Evolutionary conservation across 2,888 invertebrate genomes (phyloP).

Genomic region (Brenthis ino): DNA sequence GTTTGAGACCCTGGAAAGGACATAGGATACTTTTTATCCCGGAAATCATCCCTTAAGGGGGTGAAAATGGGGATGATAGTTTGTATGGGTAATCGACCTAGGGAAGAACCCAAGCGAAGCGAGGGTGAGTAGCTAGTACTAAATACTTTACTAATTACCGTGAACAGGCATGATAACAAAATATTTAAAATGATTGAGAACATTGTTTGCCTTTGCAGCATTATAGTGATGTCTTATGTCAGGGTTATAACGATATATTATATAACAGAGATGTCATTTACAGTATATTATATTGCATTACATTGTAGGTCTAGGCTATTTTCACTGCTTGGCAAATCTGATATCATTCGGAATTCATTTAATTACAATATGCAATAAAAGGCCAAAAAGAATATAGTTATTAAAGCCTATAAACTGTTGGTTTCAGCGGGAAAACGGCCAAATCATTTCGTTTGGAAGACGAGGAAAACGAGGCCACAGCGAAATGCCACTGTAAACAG

Average conservation of each 20-base stretch:
- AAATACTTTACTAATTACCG: not conserved
- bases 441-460: slow-evolving; percentile 54
- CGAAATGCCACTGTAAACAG: slow-evolving; percentile 66
- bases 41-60: no score
- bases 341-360: not conserved
- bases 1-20: no score
- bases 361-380: slow-evolving; percentile 11
- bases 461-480: slow-evolving; percentile 55
- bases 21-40: no score
- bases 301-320: slow-evolving; percentile 9
- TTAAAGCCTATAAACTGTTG: slow-evolving; percentile 22
- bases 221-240: not conserved
- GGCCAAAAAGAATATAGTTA: slow-evolving; percentile 20
- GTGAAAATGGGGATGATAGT: no score
- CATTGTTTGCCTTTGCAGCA: not conserved
- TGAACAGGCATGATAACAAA: not conserved
- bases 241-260: not conserved
- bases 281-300: not conserved
- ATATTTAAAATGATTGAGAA: not conserved
- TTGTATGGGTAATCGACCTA: no score
- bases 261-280: slow-evolving; percentile 7
- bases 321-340: not conserved
- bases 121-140: no score
- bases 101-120: no score
- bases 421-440: slow-evolving; percentile 46